A percentile compares a stretch with the other conserved stretches of the same genome.
Conservation (phyloP, 2,888 invertebrate genomes). For the Drosophila dives region DNA sequence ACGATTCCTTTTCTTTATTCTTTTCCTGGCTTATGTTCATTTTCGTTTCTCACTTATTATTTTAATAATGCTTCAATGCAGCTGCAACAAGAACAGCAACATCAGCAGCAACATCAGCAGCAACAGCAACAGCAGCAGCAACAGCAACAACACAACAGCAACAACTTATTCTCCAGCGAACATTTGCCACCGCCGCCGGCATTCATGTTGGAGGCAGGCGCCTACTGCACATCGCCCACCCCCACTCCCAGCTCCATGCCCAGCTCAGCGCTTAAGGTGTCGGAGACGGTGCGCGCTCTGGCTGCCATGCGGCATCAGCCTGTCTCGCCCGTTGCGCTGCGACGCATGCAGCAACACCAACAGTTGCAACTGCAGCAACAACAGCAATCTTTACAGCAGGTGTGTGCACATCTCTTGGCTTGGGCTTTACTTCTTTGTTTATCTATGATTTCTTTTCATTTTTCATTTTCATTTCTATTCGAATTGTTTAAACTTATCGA, state of each 20-base stretch:
- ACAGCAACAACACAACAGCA: constrained; percentile 25
- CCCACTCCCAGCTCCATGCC: constrained; percentile 69
- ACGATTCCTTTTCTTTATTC: not conserved
- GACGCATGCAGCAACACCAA: constrained; percentile 85
- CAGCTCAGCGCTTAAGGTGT: constrained; percentile 88
- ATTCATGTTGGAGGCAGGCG: constrained; percentile 80
- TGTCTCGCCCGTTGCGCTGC: constrained; percentile 91
- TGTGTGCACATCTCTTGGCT: constrained; percentile 75
- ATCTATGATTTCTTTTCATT: constrained; percentile 61
- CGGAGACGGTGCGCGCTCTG: constrained; percentile 93
- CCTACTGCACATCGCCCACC: constrained; percentile 22
- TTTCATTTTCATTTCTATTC: constrained; percentile 44
- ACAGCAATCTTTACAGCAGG: constrained; percentile 79
- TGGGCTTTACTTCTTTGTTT: constrained; percentile 36
- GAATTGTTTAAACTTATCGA: constrained; percentile 46
- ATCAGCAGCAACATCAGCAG: constrained; percentile 33
- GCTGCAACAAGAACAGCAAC: constrained; percentile 37
- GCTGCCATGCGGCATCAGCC: constrained; percentile 94
- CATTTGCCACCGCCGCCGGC: constrained; percentile 85
- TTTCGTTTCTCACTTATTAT: constrained; percentile 62
- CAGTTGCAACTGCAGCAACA: constrained; percentile 52
- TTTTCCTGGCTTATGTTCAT: constrained; percentile 35
- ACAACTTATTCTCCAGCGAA: constrained; percentile 76
- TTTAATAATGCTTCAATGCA: constrained; percentile 49
- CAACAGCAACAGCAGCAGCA: constrained; percentile 46